Evolutionary conservation across 2,797 vertebrate genomes (phyloP), one percentile per base, ranked within the genome.

Genomic region (Cyclura pinguis): DNA sequence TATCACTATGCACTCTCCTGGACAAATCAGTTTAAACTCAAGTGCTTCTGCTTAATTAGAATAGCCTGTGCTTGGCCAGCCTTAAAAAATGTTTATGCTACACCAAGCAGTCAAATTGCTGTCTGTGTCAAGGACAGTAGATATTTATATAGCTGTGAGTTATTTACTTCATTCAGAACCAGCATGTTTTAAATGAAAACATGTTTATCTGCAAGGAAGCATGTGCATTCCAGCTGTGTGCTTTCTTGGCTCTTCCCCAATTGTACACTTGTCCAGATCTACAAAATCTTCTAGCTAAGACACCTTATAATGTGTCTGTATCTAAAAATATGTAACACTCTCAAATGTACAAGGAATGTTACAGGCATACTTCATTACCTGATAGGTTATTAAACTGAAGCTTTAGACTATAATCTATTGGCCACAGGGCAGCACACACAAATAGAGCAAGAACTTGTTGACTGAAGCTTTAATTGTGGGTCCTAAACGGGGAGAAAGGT

Each of bases 131-230:
- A 85, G 52, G 18, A 90, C 69, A 3, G 18, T 2, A 80, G 16
- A 59, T 90, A 91, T 85, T 80, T 57, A 94, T 89, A 91, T 6
- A 83, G 77, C 6, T 74, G 82, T 3, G 74, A 29, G 27, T 78
- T 47, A 38, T 78, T 91, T 83, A 88, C 62, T 20, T 86, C 29
- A 89, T 24, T 27, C 77, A 87, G 89, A 67, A 82, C 38, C 24
- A 81, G 88, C 90, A 87, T 29, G 27, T 88, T 78, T 83, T 50
- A 93, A 4, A 5, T 16, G 0, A 55, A 74, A 24, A 47, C 89
- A 27, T 29, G 82, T 6, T 86, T 6, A n/a, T 85, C 72, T 77
- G 55, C 87, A 92, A 86, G 50, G 6, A 88, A 0, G 76, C 0
- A 0, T 59, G 83, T 59, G 1, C 32, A 1, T 38, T 24, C 81